Evolutionary conservation across 2,888 invertebrate species (phyloP).

Genomic region (Acleris cristana): DNA sequence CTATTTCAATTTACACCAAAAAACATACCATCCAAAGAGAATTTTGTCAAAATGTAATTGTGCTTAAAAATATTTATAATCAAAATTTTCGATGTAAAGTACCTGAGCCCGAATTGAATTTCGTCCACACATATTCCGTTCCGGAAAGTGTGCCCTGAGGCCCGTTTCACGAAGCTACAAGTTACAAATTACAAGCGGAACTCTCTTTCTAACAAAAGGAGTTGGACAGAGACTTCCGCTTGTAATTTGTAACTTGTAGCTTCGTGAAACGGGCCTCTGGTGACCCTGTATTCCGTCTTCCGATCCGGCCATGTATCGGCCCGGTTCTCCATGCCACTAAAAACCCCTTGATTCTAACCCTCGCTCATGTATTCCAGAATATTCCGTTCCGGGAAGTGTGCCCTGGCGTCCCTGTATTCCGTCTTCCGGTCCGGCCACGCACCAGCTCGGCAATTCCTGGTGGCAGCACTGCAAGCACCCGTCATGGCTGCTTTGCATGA

Average conservation of each 20-base stretch:
- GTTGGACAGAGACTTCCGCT: no score
- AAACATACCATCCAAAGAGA: no score
- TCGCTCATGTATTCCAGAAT: constrained; percentile 77
- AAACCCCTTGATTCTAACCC: no score
- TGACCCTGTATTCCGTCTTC: constrained; percentile 89
- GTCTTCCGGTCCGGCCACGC: constrained; percentile 95
- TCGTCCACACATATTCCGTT: constrained; percentile 91
- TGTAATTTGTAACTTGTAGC: no score
- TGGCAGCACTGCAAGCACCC: constrained; percentile 95
- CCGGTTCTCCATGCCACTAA: constrained; percentile 64
- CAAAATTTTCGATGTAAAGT: no score
- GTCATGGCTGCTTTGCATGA: constrained; percentile 95
- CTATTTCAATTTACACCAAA: no score
- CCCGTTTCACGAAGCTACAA: no score
- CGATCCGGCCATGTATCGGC: constrained; percentile 95
- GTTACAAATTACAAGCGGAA: no score
- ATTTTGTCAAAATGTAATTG: no score
- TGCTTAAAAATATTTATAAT: no score
- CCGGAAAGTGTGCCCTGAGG: constrained; percentile 94
- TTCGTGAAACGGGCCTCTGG: constrained; percentile 54
- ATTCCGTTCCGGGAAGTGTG: constrained; percentile 92
- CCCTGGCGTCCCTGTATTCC: constrained; percentile 93
- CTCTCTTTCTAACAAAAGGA: no score
- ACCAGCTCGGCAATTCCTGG: constrained; percentile 95
- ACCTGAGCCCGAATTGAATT: no score